phyloP scores from a whole-genome alignment of 92 coral and sea anemone genomes.

The Epizoanthus fatuus region DNA sequence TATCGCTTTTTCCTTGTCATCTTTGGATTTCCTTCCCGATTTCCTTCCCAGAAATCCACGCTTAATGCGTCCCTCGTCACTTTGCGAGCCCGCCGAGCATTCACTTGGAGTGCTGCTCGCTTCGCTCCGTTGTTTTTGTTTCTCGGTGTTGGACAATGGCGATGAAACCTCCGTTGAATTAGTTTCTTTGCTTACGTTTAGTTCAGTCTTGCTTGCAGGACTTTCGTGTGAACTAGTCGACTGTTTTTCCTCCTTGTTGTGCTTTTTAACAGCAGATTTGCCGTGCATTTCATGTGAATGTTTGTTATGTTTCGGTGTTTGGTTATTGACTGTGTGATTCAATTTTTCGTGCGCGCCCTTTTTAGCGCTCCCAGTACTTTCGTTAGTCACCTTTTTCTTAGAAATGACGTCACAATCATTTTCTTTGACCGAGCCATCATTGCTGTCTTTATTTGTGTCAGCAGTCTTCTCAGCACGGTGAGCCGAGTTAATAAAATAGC shows the following conservation, averaged over 20 bases:
- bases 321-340: background rate
- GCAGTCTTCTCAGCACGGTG: conserved; percentile 39
- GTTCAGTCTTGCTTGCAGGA: background rate
- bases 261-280: conserved; percentile 8
- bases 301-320: conserved; percentile 24
- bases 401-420: conserved; percentile 27
- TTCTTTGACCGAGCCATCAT: conserved; percentile 32
- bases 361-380: conserved; percentile 26
- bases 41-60: conserved; percentile 35
- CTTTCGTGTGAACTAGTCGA: background rate
- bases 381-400: conserved; percentile 34
- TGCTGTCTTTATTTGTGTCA: conserved; percentile 35
- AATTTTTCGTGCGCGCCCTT: conserved; percentile 13
- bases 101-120: conserved; percentile 4
- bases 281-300: background rate
- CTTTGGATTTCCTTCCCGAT: conserved; percentile 30
- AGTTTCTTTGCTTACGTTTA: conserved; percentile 9
- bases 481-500: conserved; percentile 69
- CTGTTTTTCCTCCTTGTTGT: background rate
- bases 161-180: background rate
- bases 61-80: conserved; percentile 37
- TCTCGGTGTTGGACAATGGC: background rate
- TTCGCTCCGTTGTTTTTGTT: conserved; percentile 11
- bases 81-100: conserved; percentile 1
- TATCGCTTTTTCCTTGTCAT: conserved; percentile 39